Percentiles rank a stretch among this genome's conserved stretches.
phyloP scores from a whole-genome alignment of 2,888 invertebrate genomes.

The Exephanes ischioxanthus region DNA sequence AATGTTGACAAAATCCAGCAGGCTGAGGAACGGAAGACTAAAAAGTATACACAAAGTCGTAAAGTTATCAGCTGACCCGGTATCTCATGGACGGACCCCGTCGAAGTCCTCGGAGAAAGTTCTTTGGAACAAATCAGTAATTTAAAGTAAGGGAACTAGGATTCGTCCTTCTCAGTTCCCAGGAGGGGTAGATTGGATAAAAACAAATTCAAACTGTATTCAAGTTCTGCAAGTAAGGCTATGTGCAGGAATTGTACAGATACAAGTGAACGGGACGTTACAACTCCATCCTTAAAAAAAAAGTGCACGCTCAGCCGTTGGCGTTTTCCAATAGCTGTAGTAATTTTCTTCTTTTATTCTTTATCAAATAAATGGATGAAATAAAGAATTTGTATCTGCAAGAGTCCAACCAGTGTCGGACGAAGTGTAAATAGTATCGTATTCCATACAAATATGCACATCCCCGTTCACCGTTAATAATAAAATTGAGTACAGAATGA shows the following conservation, averaged over 20 bases:
- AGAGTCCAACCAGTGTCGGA: neutral
- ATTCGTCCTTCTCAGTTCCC: neutral
- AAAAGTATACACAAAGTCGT: neutral
- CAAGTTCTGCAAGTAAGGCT: neutral
- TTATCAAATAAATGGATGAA: slow-evolving; percentile 1
- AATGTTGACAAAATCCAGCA: neutral
- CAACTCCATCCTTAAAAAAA: slow-evolving; percentile 4
- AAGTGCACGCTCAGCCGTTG: slow-evolving; percentile 1
- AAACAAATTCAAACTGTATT: neutral
- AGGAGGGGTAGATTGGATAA: neutral
- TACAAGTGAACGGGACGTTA: neutral
- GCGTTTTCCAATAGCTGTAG: slow-evolving; percentile 17
- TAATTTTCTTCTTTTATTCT: neutral
- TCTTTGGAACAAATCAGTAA: slow-evolving; percentile 4
- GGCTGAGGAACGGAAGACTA: neutral
- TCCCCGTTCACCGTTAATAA: slow-evolving; percentile 12
- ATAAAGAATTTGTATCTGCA: slow-evolving; percentile 39
- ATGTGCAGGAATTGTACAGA: neutral
- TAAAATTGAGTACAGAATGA: slow-evolving; percentile 21
- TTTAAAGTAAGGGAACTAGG: neutral
- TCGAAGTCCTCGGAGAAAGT: neutral
- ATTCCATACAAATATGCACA: neutral
- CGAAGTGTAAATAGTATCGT: slow-evolving; percentile 42
- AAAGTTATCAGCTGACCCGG: neutral
- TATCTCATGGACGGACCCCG: neutral